Evolutionary conservation across 2,888 invertebrate genomes (phyloP).

Genomic region (Pachydiplax longipennis): DNA sequence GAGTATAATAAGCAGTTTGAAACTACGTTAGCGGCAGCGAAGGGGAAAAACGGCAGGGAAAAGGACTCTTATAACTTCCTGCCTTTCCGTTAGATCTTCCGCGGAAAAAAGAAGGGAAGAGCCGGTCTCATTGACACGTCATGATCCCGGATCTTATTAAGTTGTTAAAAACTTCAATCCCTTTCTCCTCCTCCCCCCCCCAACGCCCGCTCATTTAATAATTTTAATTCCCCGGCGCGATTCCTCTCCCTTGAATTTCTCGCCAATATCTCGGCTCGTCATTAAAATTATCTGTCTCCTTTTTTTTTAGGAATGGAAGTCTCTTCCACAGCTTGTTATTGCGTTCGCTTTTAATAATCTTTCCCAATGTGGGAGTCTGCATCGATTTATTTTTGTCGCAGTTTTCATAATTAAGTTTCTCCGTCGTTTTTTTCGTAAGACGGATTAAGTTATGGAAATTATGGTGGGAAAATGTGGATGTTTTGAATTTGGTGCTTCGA

Average conservation of each 20-base stretch:
- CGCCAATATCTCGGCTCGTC: neutral
- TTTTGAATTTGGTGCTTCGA: too few relatives aligned
- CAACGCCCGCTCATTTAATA: neutral
- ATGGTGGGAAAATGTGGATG: too few relatives aligned
- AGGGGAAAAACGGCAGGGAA: neutral
- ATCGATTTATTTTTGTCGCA: too few relatives aligned
- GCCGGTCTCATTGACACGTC: neutral
- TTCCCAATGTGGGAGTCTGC: too few relatives aligned
- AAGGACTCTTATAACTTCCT: neutral
- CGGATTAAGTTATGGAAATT: too few relatives aligned
- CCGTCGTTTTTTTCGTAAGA: too few relatives aligned
- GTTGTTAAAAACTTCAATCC: neutral
- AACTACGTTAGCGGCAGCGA: neutral
- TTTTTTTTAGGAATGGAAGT: neutral
- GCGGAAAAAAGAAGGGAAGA: neutral
- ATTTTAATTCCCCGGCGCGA: neutral
- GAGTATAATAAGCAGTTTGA: neutral
- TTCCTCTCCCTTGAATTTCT: neutral
- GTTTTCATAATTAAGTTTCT: too few relatives aligned
- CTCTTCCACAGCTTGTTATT: too few relatives aligned
- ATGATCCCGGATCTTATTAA: neutral
- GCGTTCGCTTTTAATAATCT: too few relatives aligned
- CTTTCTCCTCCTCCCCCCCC: too few relatives aligned
- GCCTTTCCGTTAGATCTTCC: neutral
- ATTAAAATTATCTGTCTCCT: neutral